Evolutionary conservation across 2,797 vertebrate genomes (phyloP).

Genomic region (Semotilus atromaculatus): DNA sequence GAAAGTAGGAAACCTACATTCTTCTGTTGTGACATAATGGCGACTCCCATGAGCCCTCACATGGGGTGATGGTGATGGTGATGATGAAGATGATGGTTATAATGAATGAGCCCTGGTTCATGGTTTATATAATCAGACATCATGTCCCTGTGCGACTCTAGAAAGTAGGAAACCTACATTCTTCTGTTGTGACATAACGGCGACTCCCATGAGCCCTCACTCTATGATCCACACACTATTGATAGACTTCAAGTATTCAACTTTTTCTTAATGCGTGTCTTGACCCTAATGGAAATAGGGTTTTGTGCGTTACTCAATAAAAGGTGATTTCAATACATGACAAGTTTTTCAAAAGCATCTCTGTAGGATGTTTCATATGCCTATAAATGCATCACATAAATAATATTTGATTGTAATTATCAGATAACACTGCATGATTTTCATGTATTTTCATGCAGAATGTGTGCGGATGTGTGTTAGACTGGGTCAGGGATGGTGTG

Average conservation of each 20-base stretch:
- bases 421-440: not conserved
- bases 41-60: slow-evolving; percentile 48
- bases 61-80: not conserved
- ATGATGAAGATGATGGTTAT: not conserved
- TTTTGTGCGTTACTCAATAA: slow-evolving; percentile 1
- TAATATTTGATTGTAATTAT: not conserved
- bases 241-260: slow-evolving; percentile 53
- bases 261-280: slow-evolving; percentile 19
- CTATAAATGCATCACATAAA: not conserved
- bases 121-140: slow-evolving; percentile 41
- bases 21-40: slow-evolving; percentile 65
- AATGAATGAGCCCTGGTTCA: slow-evolving; percentile 49
- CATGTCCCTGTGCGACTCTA: slow-evolving; percentile 35
- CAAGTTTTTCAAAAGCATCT: not conserved
- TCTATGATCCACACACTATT: slow-evolving; percentile 57
- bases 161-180: slow-evolving; percentile 67
- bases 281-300: slow-evolving; percentile 31
- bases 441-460: not conserved
- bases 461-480: not conserved
- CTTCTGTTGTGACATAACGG: slow-evolving; percentile 65
- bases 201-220: slow-evolving; percentile 48
- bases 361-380: not conserved
- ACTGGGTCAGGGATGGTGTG: slow-evolving; percentile 15
- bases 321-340: not conserved
- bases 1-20: slow-evolving; percentile 67